Base-by-base conservation (phyloP, 2,113 vertebrate species). In the Lepus timidus region DNA sequence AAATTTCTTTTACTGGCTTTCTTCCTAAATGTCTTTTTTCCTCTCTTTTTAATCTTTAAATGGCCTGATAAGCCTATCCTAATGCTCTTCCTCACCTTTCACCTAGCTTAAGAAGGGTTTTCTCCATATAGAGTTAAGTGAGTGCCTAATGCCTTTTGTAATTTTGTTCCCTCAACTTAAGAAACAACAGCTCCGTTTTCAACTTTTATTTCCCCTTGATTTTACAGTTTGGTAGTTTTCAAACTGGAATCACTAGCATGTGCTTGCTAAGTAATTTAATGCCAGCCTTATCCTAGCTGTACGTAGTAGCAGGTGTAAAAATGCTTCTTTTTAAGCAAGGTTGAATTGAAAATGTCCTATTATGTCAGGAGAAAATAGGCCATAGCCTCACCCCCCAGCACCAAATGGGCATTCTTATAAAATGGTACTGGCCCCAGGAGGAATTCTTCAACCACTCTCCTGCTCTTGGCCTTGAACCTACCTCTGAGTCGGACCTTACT, bases 401-500 rank as follows among this genome's bases (percentile, higher is more conserved):
- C 90, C 90, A 76, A 94, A 97, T 91, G 91, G 96, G 89, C 93
- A 88, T 96, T 98, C 96, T 96, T 58, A 6, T 96, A 94, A 96
- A 94, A 75, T 97, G 95, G 64, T 91, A 94, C 85, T 85, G 65
- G 79, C 95, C 95, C 2, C 80, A 95, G 96, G 97, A 96, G 97
- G 96, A 95, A 94, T 96, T 94, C 88, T 92, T 97, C 93, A 97
- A 85, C 94, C 96, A 96, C 89, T 97, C 94, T 97, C 79, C 97
- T 97, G 95, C 92, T 96, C 88, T 98, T 97, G 95, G 97, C 97
- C 97, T 97, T 93, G 97, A 98, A 97, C 97, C 97, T 98, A 98
- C 98, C 97, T 98, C 98, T 98, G 97, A 96, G 97, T 98, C 98
- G 96, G 96, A 95, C 98, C 62, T 97, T 97, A 97, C 95, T 96